phyloP scores from a whole-genome alignment of 1,140 invertebrate genomes.

The Aphaenogaster ashmeadi region DNA sequence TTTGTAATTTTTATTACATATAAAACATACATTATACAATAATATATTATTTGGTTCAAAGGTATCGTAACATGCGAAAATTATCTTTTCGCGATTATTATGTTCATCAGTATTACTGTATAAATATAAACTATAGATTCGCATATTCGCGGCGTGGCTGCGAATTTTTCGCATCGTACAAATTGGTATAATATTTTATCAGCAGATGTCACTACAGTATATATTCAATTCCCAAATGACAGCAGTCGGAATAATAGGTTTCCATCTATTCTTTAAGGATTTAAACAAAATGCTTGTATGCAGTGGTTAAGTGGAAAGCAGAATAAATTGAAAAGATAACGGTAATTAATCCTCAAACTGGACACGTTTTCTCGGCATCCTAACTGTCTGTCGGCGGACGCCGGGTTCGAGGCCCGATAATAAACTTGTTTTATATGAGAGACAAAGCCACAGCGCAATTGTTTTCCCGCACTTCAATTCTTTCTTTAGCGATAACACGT shows the following conservation, averaged over 20 bases:
- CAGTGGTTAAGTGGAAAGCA: too few relatives aligned
- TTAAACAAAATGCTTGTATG: neutral
- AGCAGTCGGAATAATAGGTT: slow-evolving; percentile 27
- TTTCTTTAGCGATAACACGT: too few relatives aligned
- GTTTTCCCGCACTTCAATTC: too few relatives aligned
- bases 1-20: neutral
- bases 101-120: neutral
- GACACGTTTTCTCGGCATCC: too few relatives aligned
- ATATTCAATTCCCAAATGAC: slow-evolving; percentile 4
- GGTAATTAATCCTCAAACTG: too few relatives aligned
- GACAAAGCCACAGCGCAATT: too few relatives aligned
- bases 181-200: neutral
- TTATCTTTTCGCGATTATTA: neutral
- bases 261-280: neutral
- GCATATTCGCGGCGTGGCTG: neutral
- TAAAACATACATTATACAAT: neutral
- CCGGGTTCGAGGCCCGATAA: too few relatives aligned
- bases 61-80: neutral
- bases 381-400: too few relatives aligned
- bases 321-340: neutral
- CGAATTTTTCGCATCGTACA: neutral
- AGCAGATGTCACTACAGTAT: slow-evolving; percentile 23
- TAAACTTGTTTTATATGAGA: too few relatives aligned
- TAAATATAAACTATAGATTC: neutral
- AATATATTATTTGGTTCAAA: neutral